A percentile compares a stretch with the other conserved stretches of the same genome.
phyloP scores from a whole-genome alignment of 2,797 vertebrate genomes.

The Echiichthys vipera region DNA sequence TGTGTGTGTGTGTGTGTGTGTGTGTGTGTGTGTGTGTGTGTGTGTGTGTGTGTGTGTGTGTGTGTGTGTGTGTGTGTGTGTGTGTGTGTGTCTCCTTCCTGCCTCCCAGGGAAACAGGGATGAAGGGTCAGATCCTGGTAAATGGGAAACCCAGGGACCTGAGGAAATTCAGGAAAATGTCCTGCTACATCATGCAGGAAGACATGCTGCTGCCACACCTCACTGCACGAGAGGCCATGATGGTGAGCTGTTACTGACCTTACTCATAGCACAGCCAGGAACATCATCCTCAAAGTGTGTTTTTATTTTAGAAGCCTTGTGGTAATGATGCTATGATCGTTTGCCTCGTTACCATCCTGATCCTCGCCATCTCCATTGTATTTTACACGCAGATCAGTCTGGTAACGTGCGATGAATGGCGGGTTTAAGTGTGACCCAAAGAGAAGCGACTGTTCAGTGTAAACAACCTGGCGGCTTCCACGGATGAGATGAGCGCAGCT shows the following conservation, averaged over 20 bases:
- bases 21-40: neutral
- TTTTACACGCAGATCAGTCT: no score
- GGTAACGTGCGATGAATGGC: no score
- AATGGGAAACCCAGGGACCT: slow-evolving; percentile 90
- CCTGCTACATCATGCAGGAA: slow-evolving; percentile 98
- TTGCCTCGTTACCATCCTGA: no score
- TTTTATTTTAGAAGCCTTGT: neutral
- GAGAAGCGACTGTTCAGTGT: no score
- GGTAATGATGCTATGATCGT: neutral
- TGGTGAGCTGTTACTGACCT: slow-evolving; percentile 69
- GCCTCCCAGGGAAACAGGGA: slow-evolving; percentile 88
- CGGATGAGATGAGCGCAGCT: no score
- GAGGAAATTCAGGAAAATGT: slow-evolving; percentile 96
- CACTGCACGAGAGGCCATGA: slow-evolving; percentile 93
- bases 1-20: slow-evolving; percentile 6
- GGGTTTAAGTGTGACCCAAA: no score
- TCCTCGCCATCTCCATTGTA: no score
- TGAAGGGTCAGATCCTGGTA: slow-evolving; percentile 94
- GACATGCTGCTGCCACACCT: slow-evolving; percentile 95
- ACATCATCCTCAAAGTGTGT: neutral
- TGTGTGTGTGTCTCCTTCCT: slow-evolving; percentile 17
- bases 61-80: slow-evolving; percentile 5
- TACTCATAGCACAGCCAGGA: neutral
- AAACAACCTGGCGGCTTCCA: no score
- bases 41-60: slow-evolving; percentile 6